Evolutionary conservation across 1,140 invertebrate genomes (phyloP).

Genomic region (Bilobella aurantiaca): DNA sequence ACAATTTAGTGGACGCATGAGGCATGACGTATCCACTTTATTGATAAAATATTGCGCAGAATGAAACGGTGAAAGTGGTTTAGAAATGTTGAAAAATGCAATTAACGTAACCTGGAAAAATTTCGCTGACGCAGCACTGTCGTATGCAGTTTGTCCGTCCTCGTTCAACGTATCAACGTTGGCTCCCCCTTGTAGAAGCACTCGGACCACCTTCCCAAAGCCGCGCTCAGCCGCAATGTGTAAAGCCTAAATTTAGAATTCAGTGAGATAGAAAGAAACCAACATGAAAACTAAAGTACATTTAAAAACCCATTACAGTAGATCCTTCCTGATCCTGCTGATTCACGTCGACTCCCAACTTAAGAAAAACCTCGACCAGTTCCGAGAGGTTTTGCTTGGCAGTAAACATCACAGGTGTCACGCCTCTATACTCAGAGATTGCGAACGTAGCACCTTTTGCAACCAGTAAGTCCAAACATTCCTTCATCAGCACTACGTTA

Average conservation of each 20-base stretch:
- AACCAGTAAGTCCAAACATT: not conserved
- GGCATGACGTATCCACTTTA: not conserved
- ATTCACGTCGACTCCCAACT: not conserved
- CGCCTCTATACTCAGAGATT: not conserved
- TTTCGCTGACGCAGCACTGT: not conserved
- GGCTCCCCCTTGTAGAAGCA: not conserved
- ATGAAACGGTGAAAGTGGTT: not conserved
- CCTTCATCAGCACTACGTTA: not conserved
- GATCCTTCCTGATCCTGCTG: not conserved
- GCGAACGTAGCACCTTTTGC: not conserved
- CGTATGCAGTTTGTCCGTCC: not conserved
- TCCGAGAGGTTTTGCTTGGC: not conserved
- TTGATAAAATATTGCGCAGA: not conserved
- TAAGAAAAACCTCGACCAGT: not conserved
- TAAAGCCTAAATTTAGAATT: not conserved
- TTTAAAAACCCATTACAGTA: not conserved
- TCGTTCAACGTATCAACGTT: not conserved
- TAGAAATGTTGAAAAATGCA: not conserved
- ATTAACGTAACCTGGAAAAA: not conserved
- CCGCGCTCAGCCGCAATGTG: not conserved
- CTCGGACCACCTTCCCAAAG: not conserved
- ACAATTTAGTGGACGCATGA: no score
- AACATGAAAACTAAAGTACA: not conserved
- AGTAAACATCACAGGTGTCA: constrained; percentile 8
- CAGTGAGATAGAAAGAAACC: not conserved